Conservation (phyloP, 2,113 vertebrate species). For the Callopanchax toddi region DNA sequence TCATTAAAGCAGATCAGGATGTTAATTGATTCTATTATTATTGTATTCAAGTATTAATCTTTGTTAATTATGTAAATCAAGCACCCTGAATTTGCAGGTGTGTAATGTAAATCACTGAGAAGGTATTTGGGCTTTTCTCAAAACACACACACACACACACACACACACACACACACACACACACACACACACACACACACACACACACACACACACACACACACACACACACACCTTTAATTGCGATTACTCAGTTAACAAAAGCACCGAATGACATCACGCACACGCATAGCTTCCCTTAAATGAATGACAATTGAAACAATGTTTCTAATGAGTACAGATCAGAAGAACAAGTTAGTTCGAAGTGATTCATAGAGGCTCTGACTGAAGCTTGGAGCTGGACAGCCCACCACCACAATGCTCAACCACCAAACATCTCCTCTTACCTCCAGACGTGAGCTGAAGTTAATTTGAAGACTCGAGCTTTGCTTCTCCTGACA, state of each 20-base stretch:
- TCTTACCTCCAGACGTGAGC: constrained; percentile 64
- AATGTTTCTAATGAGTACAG: constrained; percentile 12
- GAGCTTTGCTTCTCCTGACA: constrained; percentile 23
- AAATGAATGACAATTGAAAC: not conserved
- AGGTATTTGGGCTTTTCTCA: not conserved
- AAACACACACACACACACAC: not conserved
- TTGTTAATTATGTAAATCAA: no score
- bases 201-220: no score
- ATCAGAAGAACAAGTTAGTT: constrained; percentile 19
- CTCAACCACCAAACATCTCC: constrained; percentile 19
- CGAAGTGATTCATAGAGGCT: constrained; percentile 13
- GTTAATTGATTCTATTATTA: not conserved
- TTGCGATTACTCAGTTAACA: constrained; percentile 14
- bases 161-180: not conserved
- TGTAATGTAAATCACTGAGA: no score
- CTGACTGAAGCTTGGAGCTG: not conserved
- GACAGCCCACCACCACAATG: constrained; percentile 9
- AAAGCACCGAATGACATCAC: constrained; percentile 4
- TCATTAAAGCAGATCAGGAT: not conserved
- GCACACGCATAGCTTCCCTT: constrained; percentile 6
- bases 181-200: constrained; percentile 9
- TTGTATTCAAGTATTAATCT: not conserved
- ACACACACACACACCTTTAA: constrained; percentile 17
- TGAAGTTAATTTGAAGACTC: constrained; percentile 38
- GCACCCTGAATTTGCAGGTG: no score